Percentiles rank a stretch among this genome's conserved stretches.
phyloP scores from a whole-genome alignment of 2,113 vertebrate genomes.

The Onychorhynchus coronatus region DNA sequence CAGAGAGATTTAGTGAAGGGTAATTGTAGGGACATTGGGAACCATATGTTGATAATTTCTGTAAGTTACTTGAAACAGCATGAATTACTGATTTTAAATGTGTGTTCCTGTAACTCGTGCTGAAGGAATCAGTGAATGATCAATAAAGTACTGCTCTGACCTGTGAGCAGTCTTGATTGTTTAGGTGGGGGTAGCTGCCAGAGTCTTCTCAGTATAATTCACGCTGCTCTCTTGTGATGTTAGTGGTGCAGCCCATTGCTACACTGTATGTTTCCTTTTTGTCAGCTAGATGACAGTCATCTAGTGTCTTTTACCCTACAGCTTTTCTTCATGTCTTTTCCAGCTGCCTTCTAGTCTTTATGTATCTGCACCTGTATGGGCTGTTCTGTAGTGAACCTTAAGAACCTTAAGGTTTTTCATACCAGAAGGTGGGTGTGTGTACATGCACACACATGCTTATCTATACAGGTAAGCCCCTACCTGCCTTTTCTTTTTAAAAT shows the following conservation, averaged over 20 bases:
- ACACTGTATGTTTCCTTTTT: background rate
- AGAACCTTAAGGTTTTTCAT: background rate
- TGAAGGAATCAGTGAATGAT: background rate
- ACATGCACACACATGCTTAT: background rate
- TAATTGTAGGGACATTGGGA: background rate
- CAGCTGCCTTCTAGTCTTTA: background rate
- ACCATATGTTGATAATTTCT: background rate
- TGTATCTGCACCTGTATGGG: background rate
- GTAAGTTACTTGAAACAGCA: background rate
- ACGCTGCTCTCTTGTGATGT: background rate
- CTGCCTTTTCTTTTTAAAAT: background rate
- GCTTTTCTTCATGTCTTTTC: background rate
- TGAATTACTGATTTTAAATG: background rate
- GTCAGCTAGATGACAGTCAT: background rate
- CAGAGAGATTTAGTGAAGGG: background rate
- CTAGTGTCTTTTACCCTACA: background rate
- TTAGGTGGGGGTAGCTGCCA: background rate
- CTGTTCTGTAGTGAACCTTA: background rate
- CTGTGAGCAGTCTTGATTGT: background rate
- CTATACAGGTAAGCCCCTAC: background rate
- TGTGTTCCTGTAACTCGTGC: background rate
- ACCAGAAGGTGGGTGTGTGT: background rate
- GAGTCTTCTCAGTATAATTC: background rate
- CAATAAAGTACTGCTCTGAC: background rate
- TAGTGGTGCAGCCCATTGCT: background rate